phyloP scores from a whole-genome alignment of 1,140 invertebrate species.

The Aphidius ervi region DNA sequence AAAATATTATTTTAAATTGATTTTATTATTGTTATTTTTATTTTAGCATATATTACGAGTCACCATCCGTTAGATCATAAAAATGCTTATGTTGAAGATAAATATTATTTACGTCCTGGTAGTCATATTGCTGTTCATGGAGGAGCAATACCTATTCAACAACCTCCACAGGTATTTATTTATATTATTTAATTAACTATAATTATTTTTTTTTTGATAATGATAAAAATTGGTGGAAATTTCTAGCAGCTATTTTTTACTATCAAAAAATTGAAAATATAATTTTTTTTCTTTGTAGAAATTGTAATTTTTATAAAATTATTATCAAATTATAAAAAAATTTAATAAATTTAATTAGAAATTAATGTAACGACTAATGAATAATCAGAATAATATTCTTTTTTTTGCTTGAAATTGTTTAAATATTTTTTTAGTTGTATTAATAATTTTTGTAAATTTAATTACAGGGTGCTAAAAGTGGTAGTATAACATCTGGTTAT shows the following conservation, averaged over 20 bases:
- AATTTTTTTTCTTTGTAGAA: too few relatives aligned
- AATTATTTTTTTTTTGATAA: slow-evolving; percentile 7
- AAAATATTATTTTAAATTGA: neutral
- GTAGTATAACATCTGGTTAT: slow-evolving; percentile 58
- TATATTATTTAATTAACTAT: slow-evolving; percentile 1
- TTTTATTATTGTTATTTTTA: neutral
- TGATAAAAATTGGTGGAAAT: slow-evolving; percentile 3
- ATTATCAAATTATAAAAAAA: too few relatives aligned
- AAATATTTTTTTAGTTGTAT: neutral
- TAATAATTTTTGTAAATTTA: slow-evolving; percentile 15
- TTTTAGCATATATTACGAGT: slow-evolving; percentile 42
- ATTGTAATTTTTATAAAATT: too few relatives aligned
- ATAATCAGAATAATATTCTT: neutral
- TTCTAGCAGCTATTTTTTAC: neutral
- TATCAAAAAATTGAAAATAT: too few relatives aligned
- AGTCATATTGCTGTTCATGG: slow-evolving; percentile 53
- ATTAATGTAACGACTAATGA: too few relatives aligned
- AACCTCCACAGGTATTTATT: slow-evolving; percentile 50
- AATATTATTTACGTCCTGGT: slow-evolving; percentile 48
- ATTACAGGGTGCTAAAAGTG: slow-evolving; percentile 52
- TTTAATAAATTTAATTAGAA: too few relatives aligned
- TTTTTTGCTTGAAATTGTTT: neutral
- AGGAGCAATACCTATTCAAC: slow-evolving; percentile 54
- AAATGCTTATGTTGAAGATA: slow-evolving; percentile 45
- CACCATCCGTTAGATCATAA: slow-evolving; percentile 44